phyloP scores from a whole-genome alignment of 1,140 invertebrate genomes.

The Heterodera schachtii region DNA sequence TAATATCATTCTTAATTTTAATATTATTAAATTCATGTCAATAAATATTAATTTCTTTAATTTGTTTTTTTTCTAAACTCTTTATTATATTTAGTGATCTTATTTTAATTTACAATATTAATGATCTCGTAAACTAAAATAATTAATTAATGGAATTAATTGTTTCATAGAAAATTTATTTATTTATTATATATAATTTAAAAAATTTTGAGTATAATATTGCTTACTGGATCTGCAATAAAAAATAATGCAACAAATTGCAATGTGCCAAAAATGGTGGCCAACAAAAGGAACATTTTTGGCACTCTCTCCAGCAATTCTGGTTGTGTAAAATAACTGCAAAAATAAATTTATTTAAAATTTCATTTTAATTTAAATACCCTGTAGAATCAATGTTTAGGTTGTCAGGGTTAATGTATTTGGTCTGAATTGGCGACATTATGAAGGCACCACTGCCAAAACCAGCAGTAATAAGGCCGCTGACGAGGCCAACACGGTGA shows the following conservation, averaged over 20 bases:
- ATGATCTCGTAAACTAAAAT: too few species aligned
- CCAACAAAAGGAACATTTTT: conserved; percentile 51
- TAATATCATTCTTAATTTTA: too few species aligned
- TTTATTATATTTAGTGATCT: too few species aligned
- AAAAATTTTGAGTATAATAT: neutral
- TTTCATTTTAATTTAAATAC: conserved; percentile 19
- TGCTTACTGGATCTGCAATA: conserved; percentile 41
- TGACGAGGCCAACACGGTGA: conserved; percentile 42
- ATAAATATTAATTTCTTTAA: too few species aligned
- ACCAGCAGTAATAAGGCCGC: conserved; percentile 48
- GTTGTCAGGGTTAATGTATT: conserved; percentile 52
- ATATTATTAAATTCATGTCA: too few species aligned
- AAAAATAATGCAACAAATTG: conserved; percentile 51
- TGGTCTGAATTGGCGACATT: conserved; percentile 50
- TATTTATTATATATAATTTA: conserved; percentile 10
- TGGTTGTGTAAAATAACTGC: conserved; percentile 49
- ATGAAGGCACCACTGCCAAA: conserved; percentile 53
- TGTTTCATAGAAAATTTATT: too few species aligned
- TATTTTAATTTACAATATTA: too few species aligned
- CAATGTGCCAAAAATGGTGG: conserved; percentile 40
- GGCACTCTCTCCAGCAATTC: conserved; percentile 54
- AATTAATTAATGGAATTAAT: too few species aligned
- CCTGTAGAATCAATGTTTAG: conserved; percentile 40
- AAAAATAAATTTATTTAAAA: conserved; percentile 31
- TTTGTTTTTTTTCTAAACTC: too few species aligned